These are phyloP conservation scores for Acipenser oxyrinchus DNA, from an alignment of 2,797 vertebrate genomes.

Conservation along the genomic window DNA sequence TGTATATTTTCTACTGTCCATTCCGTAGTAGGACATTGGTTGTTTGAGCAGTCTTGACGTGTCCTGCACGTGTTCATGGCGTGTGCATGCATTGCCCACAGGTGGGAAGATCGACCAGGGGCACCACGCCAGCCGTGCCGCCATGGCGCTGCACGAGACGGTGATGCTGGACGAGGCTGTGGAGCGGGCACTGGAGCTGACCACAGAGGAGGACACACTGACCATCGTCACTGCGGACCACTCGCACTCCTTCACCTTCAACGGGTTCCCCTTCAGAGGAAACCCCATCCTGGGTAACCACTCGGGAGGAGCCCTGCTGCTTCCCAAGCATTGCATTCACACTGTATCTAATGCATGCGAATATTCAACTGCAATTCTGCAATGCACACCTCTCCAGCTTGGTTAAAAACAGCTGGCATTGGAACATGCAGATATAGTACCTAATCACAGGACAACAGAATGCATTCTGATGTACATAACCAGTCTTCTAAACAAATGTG, in stretches of 20 bases:
- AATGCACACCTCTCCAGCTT: too few relatives aligned
- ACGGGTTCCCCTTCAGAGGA: slow-evolving; percentile 60
- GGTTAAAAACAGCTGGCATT: too few relatives aligned
- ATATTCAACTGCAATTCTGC: too few relatives aligned
- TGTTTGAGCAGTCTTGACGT: neutral
- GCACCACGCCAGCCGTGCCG: slow-evolving; percentile 50
- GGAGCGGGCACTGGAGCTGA: slow-evolving; percentile 53
- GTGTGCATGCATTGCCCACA: slow-evolving; percentile 23
- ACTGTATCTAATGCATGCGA: too few relatives aligned
- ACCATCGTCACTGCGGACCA: slow-evolving; percentile 64
- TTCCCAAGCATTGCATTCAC: neutral
- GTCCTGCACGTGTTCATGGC: neutral
- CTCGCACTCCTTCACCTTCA: slow-evolving; percentile 56
- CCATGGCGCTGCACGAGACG: slow-evolving; percentile 59
- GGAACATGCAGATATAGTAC: too few relatives aligned
- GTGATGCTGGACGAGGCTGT: slow-evolving; percentile 56
- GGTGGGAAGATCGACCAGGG: slow-evolving; percentile 68
- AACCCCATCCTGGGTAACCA: slow-evolving; percentile 62
- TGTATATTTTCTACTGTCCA: neutral
- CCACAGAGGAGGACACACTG: slow-evolving; percentile 56
- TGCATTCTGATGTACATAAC: too few relatives aligned
- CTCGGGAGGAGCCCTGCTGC: neutral
- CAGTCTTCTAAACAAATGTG: too few relatives aligned
- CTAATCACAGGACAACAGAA: too few relatives aligned
- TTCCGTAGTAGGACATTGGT: neutral